Evolutionary conservation across 1,140 invertebrate species (phyloP), one percentile per base, ranked within the genome.

Genomic region (Drosophila watanabei): DNA sequence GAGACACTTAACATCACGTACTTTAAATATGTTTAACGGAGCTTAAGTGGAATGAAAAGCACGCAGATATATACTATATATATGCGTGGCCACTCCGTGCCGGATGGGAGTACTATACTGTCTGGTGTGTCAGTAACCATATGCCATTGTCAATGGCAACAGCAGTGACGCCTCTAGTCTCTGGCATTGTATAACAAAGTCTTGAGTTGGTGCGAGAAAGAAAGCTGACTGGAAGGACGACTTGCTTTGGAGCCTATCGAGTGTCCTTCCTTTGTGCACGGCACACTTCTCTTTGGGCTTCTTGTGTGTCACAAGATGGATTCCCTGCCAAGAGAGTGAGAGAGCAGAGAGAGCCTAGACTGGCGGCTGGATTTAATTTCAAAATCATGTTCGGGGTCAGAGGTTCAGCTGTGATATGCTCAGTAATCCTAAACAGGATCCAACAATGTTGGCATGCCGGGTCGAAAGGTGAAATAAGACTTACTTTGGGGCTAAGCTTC

Each of bases 1-100:
- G 75, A 89, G 81, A 82, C 85, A 81, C 82, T 89, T 68, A 73
- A 85, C 86, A 82, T 68, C 85, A 89, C 85, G 85, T 89, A 90
- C 81, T 79, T 90, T 89, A 89, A 89, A 89, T 90, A 89, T 86
- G 82, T 90, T 89, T 86, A 85, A 89, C 75, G 73, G 60, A 85
- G 86, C 85, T 89, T 79, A 89, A 89, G 86, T 75, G 75, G 79
- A 86, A 82, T 85, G 82, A 82, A 81, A 79, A 72, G 84, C 37
- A 18, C 16, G 20, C 7, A 32, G 35, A 56, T 54, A 56, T 48
- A 48, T 59, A 49, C 18, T 32, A 32, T 66, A 59, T 64, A 73
- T 71, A 61, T 24, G 3, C 49, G 43, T 33, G 33, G 33, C 33
- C 33, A 33, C 33, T 37, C n/a, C 13, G 18, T 57, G 20, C 54